These are phyloP conservation scores for Pseudobourletiella spinata DNA, from an alignment of 1,140 invertebrate genomes.

Conservation along the genomic window DNA sequence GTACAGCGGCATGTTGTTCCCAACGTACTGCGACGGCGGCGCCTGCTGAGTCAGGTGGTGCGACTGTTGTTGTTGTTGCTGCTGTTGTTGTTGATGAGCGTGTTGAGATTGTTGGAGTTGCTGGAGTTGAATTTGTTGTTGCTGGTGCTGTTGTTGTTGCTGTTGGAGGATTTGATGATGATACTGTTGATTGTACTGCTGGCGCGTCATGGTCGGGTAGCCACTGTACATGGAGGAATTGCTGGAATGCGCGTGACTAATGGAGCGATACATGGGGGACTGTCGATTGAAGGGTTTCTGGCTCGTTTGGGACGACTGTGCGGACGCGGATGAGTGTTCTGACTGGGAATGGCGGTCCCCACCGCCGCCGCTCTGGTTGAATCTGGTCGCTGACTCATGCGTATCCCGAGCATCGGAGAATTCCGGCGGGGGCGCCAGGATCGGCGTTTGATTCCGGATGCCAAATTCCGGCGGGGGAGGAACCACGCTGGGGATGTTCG, in stretches of 20 bases:
- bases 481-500: conserved; percentile 33
- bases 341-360: conserved; percentile 58
- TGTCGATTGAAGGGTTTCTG: conserved; percentile 36
- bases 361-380: conserved; percentile 40
- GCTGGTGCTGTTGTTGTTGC: conserved; percentile 19
- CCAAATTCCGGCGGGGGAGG: conserved; percentile 39
- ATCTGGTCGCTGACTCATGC: conserved; percentile 38
- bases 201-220: conserved; percentile 34
- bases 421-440: conserved; percentile 68
- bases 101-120: conserved; percentile 15
- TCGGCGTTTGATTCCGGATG: conserved; percentile 41
- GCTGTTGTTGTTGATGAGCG: conserved; percentile 16
- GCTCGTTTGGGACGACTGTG: conserved; percentile 36
- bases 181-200: conserved; percentile 28
- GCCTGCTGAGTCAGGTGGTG: conserved; percentile 9
- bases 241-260: conserved; percentile 32
- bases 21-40: conserved; percentile 2
- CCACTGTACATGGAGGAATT: conserved; percentile 35
- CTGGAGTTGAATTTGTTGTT: conserved; percentile 17
- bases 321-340: conserved; percentile 49
- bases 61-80: conserved; percentile 14
- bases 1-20: conserved; percentile 22
- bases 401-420: conserved; percentile 49
- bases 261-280: conserved; percentile 32
- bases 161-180: conserved; percentile 23